Evolutionary conservation across 2,888 invertebrate genomes (phyloP), one percentile per base, ranked within the genome.

Genomic region (Spicauda simplicius): DNA sequence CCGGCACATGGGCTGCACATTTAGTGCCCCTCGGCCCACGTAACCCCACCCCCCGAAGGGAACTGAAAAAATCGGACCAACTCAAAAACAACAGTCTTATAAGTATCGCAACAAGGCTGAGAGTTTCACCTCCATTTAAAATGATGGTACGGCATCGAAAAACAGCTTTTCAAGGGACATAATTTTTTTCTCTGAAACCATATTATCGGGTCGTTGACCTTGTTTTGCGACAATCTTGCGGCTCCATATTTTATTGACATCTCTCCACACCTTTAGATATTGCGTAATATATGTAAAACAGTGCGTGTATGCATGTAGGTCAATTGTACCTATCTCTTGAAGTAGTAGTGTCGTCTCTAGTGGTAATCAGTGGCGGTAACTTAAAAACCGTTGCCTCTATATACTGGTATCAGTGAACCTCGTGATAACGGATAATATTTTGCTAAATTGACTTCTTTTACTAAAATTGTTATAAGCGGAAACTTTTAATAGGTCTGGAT

Each of bases 1-100:
- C 73, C 79, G 77, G 73, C 91, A 91, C 84, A 88, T 91, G 90
- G 80, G 82, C 74, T 84, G 79, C 91, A 91, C 92, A 87, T 90
- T 90, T 84, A 75, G 73, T 80, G 75, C 82, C 83, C 80, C 81
- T 77, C 78, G 77, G 64, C 77, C 71, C 73, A 72, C 74, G 76
- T 74, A 75, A 69, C 80, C 74, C 70, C 82, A 74, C 78, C 86
- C 87, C 88, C 86, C 83, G 83, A 82, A 87, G 85, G 87, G 86
- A 86, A 86, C 85, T 87, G 86, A 89, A 91, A 91, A 91, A 91
- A 89, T 77, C 59, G 73, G 76, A 83, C 81, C 77, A 77, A 70
- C 61, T 75, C 78, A 76, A 76, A 79, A 82, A 74, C 72, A 52
- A 76, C 73, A 78, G 76, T 79, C 75, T 79, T 85, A 83, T 76